Evolutionary conservation across 2,888 invertebrate genomes (phyloP), one percentile per base, ranked within the genome.

Genomic region (Cataglyphis livida): DNA sequence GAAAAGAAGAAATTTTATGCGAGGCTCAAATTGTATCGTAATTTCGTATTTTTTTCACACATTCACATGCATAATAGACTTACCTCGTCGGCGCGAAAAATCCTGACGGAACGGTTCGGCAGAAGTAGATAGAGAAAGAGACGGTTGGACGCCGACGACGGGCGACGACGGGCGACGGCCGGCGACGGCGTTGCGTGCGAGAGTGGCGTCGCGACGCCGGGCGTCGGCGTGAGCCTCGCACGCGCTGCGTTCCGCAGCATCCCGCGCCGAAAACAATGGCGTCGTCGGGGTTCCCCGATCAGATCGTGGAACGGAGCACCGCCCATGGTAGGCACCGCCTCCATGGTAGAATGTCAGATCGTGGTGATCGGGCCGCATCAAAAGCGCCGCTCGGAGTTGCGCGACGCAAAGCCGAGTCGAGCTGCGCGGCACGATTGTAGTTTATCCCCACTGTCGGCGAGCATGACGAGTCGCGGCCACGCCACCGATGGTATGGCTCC

Each of bases 291-390:
- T 71, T 32, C 75, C 12, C 74, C 84, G 84, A 68, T 81, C 90
- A 87, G 87, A 86, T 86, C 65, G 82, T 86, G 88, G 82, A 93
- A 93, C 68, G 21, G 92, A 86, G 90, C 90, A 91, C 93, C 93
- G 93, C 93, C 93, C 92, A 91, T 91, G 87, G 81, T 83, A 86
- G 88, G 92, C 91, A 88, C 92, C 93, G 93, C 92, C 92, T 93
- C 92, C 91, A 35, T 35, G 90, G 94, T 93, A 93, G 94, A 74
- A 35, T 59, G 57, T 70, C 71, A 51, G 54, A 12, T 51, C 75
- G 71, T n/a, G 87, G 85, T 91, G 88, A 89, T 51, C 51, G n/a
- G 90, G 90, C 87, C 79, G 57, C 70, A 81, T 61, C 44, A 15
- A 35, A 54, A 54, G 54, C 38, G 54, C 76, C 66, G 54, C 38